Conservation (phyloP, 2,797 vertebrate genomes). For the Clarias laeviceps region DNA sequence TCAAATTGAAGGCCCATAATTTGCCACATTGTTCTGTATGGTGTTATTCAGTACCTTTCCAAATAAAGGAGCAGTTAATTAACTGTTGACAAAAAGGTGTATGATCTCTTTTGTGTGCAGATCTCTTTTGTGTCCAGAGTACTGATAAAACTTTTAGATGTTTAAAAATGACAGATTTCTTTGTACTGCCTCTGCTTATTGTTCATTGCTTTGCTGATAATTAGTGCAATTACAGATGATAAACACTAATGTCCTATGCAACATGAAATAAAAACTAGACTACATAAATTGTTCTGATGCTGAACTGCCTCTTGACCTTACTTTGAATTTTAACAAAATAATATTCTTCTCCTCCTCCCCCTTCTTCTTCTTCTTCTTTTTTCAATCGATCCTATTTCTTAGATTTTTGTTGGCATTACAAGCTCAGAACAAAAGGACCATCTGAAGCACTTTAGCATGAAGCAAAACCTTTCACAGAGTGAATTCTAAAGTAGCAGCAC, state of each 20-base stretch:
- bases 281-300: neutral
- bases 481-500: slow-evolving; percentile 41
- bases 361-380: no score
- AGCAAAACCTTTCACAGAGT: slow-evolving; percentile 35
- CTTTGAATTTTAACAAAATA: slow-evolving; percentile 13
- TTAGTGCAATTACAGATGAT: slow-evolving; percentile 3
- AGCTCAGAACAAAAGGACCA: slow-evolving; percentile 20
- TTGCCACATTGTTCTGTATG: slow-evolving; percentile 51
- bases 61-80: slow-evolving; percentile 56
- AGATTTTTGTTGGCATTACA: slow-evolving; percentile 14
- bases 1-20: slow-evolving; percentile 35
- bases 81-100: slow-evolving; percentile 36
- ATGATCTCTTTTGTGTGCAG: slow-evolving; percentile 35
- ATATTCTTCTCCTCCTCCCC: neutral
- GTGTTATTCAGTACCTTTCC: slow-evolving; percentile 56
- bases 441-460: slow-evolving; percentile 42
- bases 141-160: slow-evolving; percentile 30
- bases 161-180: slow-evolving; percentile 24
- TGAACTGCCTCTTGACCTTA: neutral
- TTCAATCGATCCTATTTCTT: neutral
- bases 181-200: slow-evolving; percentile 17
- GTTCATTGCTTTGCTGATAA: slow-evolving; percentile 16
- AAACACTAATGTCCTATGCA: slow-evolving; percentile 7
- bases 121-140: slow-evolving; percentile 10
- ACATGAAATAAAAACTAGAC: slow-evolving; percentile 2